Conservation (phyloP, 2,888 invertebrate genomes). For the Sphaerophoria rueppellii region DNA sequence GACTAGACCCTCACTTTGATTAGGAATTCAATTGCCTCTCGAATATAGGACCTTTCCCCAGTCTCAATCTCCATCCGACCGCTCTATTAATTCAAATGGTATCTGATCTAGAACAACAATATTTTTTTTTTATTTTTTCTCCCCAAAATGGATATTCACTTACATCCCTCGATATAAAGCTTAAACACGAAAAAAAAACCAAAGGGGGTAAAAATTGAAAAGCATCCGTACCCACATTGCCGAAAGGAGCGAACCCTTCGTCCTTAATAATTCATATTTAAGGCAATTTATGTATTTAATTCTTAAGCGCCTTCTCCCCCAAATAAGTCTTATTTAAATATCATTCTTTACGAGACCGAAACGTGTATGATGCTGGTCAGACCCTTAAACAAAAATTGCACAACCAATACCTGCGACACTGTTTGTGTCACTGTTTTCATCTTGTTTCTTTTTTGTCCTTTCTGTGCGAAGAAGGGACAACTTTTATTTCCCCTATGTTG, state of each 20-base stretch:
- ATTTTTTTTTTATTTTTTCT: neutral
- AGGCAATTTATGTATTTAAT: slow-evolving; percentile 28
- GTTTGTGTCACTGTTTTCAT: neutral
- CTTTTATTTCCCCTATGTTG: slow-evolving; percentile 34
- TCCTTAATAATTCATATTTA: slow-evolving; percentile 29
- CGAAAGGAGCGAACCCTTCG: neutral
- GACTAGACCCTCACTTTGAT: neutral
- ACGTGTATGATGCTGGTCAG: slow-evolving; percentile 1
- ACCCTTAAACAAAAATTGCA: neutral
- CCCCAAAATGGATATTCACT: neutral
- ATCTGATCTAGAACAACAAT: neutral
- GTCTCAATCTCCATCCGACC: neutral
- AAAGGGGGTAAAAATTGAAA: slow-evolving; percentile 3
- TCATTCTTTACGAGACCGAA: slow-evolving; percentile 7
- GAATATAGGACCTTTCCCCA: neutral
- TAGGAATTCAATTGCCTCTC: neutral
- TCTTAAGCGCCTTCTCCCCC: slow-evolving; percentile 3
- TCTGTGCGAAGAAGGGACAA: slow-evolving; percentile 3
- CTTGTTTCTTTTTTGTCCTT: slow-evolving; percentile 22
- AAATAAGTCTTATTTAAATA: slow-evolving; percentile 18
- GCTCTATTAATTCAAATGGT: neutral
- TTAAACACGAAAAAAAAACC: neutral
- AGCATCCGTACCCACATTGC: neutral
- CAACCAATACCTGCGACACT: slow-evolving; percentile 27
- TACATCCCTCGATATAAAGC: neutral